Evolutionary conservation across 2,797 vertebrate species (phyloP).

Genomic region (Mastacembelus armatus): DNA sequence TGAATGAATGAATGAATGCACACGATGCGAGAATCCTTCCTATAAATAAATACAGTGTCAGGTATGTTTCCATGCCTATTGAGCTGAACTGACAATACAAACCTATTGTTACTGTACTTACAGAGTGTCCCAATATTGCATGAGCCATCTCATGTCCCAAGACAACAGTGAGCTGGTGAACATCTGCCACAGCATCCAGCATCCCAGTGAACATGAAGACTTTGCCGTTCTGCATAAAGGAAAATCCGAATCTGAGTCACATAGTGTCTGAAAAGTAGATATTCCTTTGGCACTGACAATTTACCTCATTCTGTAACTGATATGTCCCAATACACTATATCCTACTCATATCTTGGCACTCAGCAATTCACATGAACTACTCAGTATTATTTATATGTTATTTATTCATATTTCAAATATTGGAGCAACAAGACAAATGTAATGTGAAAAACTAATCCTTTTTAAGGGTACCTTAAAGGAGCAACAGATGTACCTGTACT

Average conservation of each 20-base stretch:
- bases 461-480: background rate
- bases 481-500: background rate
- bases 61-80: background rate
- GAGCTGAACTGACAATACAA: too few relatives aligned
- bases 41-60: background rate
- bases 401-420: background rate
- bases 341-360: too few relatives aligned
- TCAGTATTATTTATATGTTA: background rate
- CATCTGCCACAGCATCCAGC: constrained; percentile 86
- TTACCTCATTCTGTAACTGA: background rate
- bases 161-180: constrained; percentile 92
- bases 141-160: constrained; percentile 97
- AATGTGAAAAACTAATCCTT: background rate
- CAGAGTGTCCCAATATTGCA: constrained; percentile 90
- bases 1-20: background rate
- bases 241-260: too few relatives aligned
- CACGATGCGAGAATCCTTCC: too few relatives aligned
- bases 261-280: background rate
- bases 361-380: background rate
- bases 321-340: too few relatives aligned
- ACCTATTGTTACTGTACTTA: constrained; percentile 79
- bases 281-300: background rate
- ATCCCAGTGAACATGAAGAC: constrained; percentile 97
- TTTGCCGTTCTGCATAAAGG: constrained; percentile 87
- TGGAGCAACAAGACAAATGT: background rate